Base-by-base conservation (phyloP, 2,113 vertebrate genomes). In the Euleptes europaea region DNA sequence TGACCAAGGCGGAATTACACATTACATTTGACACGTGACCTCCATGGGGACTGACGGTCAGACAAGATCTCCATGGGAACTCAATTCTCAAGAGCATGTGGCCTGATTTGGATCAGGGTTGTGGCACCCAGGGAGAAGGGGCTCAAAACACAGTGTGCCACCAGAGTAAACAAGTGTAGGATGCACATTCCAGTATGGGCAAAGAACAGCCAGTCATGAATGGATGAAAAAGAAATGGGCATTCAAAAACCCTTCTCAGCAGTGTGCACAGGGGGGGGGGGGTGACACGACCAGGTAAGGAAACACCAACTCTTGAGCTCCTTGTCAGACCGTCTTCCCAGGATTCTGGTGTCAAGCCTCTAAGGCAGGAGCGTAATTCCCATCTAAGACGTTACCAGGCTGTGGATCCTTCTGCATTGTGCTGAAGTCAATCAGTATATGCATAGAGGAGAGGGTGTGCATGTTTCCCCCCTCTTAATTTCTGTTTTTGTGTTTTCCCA, bases 361-460 rank as follows among this genome's bases (percentile, higher is more conserved):
- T 80, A 66, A 80, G 44, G 17, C 14, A 80, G 10, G 60, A 17
- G 17, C 49, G 78, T 80, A 49, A 80, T 67, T 79, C 78, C 66
- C 28, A 23, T 42, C 63, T 28, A 63, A 44, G 26, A 80, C n/a
- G 23, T n/a, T 28, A 4, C 49, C 40, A 31, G 21, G 38, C 42
- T n/a, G 40, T 21, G 63, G 19, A 2, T 69, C 67, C 33, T 31
- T 28, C 35, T 26, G 76, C 35, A 78, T 17, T 78, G 76, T 57
- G 23, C 40, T 3, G 54, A 26, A 11, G 19, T 60, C 71, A 0
- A 0, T 44, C 67, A 73, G 79, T 5, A 0, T 8, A 40, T 2
- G 15, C 23, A 19, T 77, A 75, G 71, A 33, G 0, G 21, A 60
- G 57, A 23, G 57, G 57, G 17, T 60, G 57, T 23, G 57, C 21